Base-by-base conservation (phyloP, 2,797 vertebrate species). In the Macropus fuliginosus region DNA sequence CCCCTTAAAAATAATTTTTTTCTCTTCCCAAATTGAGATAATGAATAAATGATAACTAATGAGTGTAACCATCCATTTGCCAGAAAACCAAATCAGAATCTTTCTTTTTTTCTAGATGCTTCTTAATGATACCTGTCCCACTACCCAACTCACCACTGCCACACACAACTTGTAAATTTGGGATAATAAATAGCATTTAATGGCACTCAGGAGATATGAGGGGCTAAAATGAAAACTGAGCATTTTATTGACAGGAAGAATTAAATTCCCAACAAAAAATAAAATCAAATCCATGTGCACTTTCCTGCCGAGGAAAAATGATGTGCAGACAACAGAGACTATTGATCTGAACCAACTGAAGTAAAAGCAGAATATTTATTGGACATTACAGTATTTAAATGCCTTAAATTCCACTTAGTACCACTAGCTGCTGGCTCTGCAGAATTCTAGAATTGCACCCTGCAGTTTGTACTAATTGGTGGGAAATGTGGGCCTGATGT, bases 391-490 rank as follows among this genome's bases (percentile, higher is more conserved):
- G 92, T 96, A 97, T 98, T 98, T 98, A 98, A 98, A 98, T 97
- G 97, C 95, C 96, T 96, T 97, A 98, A 99, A 98, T 98, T 98
- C 98, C 14, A 5, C 96, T 98, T 97, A 97, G 97, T 96, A 95
- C 81, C 95, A 93, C 5, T 90, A 96, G 96, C 97, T 98, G 97
- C 98, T 98, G 91, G 98, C 92, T 50, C 92, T 97, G 98, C 98
- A 98, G 98, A 99, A 98, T 98, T 98, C 98, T 98, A 97, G 98
- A 98, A 97, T 96, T 98, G 98, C 98, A 98, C 98, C 98, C 98
- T 98, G 98, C 98, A 27, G 98, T 97, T 98, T 98, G 96, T 97
- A 98, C 98, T 99, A 99, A 99, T 99, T 99, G 98, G 98, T 99
- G 98, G 98, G 98, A 99, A 99, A 98, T 97, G 96, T 91, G 95